phyloP scores from a whole-genome alignment of 2,797 vertebrate species.

The Numenius phaeopus region DNA sequence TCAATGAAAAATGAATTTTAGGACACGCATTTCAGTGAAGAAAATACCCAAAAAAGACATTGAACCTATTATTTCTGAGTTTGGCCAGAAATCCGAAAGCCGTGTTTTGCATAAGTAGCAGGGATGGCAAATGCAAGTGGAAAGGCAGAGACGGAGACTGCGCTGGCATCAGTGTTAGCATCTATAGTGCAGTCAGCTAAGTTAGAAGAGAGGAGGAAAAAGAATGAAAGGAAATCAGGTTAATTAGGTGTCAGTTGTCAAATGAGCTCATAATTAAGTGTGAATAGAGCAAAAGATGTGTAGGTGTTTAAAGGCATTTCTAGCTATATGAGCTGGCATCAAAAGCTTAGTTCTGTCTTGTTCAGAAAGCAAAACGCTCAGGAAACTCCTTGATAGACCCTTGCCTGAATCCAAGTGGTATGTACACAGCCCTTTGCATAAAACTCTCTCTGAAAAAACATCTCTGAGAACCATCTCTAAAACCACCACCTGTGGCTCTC shows the following conservation, averaged over 20 bases:
- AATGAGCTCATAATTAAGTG: neutral
- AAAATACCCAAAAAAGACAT: neutral
- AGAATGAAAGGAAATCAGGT: neutral
- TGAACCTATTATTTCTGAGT: neutral
- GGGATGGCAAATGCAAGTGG: neutral
- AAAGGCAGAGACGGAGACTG: neutral
- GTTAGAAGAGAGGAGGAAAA: neutral
- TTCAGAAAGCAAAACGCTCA: neutral
- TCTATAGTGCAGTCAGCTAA: neutral
- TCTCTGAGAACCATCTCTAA: neutral
- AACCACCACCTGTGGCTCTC: neutral
- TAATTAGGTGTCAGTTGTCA: slow-evolving; percentile 7
- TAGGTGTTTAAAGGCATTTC: slow-evolving; percentile 1
- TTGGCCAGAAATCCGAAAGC: neutral
- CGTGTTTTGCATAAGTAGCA: neutral
- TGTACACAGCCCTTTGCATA: neutral
- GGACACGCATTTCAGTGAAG: neutral
- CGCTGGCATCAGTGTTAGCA: neutral
- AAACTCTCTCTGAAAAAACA: neutral
- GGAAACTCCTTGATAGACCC: neutral
- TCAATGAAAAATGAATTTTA: neutral
- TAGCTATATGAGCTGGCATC: neutral
- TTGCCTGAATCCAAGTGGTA: neutral
- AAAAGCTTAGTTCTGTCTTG: neutral
- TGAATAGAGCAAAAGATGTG: neutral